Conservation (phyloP, 2,888 invertebrate species). For the Athalia circularis region DNA sequence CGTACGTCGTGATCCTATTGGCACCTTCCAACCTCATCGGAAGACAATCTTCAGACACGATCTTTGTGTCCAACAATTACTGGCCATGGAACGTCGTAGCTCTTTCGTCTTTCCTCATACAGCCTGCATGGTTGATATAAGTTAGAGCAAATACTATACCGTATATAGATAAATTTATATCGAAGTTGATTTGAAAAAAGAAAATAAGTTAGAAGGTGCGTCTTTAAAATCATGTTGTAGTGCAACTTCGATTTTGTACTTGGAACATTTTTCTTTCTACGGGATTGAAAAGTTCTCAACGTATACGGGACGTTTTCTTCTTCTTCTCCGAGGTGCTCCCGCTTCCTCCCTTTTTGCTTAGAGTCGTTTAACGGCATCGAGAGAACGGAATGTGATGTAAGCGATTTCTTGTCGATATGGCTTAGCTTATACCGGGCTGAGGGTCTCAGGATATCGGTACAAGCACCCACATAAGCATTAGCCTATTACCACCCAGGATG, state of each 20-base stretch:
- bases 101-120: neutral
- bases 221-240: no score
- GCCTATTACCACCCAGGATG: constrained; percentile 68
- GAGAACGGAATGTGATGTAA: constrained; percentile 39
- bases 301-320: neutral
- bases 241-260: no score
- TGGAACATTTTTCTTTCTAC: no score
- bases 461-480: constrained; percentile 58
- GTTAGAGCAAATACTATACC: no score
- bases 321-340: neutral
- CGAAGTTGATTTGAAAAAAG: neutral
- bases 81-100: constrained; percentile 11
- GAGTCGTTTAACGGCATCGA: constrained; percentile 23
- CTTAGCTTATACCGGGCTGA: constrained; percentile 16
- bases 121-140: neutral
- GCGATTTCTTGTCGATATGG: constrained; percentile 42
- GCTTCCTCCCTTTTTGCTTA: neutral
- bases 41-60: constrained; percentile 64
- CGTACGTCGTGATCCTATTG: constrained; percentile 25
- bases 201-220: neutral
- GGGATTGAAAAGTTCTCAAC: neutral
- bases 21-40: constrained; percentile 38
- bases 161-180: neutral
- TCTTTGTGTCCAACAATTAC: constrained; percentile 58
- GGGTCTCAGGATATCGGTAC: constrained; percentile 51